A percentile compares a stretch with the other conserved stretches of the same genome.
Evolutionary conservation across 2,888 invertebrate species (phyloP).

Genomic region (Drosophila melanosoma): DNA sequence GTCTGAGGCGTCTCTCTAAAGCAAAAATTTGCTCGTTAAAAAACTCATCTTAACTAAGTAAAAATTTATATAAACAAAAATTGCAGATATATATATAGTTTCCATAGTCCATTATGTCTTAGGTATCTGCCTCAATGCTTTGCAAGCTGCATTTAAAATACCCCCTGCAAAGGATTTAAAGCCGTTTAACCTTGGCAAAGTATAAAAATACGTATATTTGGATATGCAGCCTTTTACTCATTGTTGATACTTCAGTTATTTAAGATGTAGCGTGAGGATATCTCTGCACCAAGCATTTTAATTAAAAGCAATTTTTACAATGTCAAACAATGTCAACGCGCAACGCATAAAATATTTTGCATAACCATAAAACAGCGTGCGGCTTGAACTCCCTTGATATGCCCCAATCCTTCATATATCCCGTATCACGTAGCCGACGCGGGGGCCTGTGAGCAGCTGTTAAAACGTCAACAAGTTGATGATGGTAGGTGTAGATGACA

Average conservation of each 20-base stretch:
- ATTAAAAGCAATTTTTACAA: conserved; percentile 72
- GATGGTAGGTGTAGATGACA: conserved; percentile 65
- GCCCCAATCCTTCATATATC: not conserved
- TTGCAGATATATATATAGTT: not conserved
- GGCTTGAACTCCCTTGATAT: not conserved
- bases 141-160: not conserved
- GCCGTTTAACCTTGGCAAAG: not conserved
- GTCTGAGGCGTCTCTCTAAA: not conserved
- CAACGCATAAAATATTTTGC: conserved; percentile 58
- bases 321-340: conserved; percentile 67
- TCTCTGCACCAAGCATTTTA: conserved; percentile 54
- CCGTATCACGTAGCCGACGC: conserved; percentile 26
- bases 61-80: not conserved
- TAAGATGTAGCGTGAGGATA: conserved; percentile 21
- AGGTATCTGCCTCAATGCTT: not conserved
- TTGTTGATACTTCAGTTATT: not conserved
- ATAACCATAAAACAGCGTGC: conserved; percentile 46
- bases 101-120: not conserved
- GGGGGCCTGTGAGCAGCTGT: conserved; percentile 33
- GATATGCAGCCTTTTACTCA: not conserved
- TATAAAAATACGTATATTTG: not conserved
- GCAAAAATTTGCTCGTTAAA: not conserved
- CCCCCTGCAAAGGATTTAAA: not conserved
- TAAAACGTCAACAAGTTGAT: conserved; percentile 77
- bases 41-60: not conserved